These are phyloP conservation scores for Drosophila tanythrix DNA, from an alignment of 2,888 invertebrate species.

Conservation along the genomic window DNA sequence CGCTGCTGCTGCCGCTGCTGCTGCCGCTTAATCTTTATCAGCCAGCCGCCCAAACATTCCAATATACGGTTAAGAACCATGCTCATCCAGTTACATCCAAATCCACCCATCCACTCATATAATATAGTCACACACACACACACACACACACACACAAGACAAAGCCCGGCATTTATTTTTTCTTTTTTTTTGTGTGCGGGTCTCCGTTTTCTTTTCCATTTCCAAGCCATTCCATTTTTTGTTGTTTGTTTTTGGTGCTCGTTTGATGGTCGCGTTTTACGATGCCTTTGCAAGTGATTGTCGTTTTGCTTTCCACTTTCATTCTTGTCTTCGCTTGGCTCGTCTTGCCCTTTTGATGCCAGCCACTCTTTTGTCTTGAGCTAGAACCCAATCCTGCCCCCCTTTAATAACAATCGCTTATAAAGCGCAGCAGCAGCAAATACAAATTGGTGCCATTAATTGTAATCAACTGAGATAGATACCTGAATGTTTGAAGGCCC, in stretches of 20 bases:
- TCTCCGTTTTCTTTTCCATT: constrained; percentile 35
- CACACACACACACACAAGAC: constrained; percentile 2
- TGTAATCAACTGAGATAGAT: constrained; percentile 68
- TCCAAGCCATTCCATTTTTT: constrained; percentile 9
- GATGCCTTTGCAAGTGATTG: constrained; percentile 58
- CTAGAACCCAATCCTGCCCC: constrained; percentile 7
- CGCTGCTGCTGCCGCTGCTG: constrained; percentile 2
- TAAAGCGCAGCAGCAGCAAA: constrained; percentile 43
- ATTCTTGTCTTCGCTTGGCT: constrained; percentile 19
- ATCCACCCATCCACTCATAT: constrained; percentile 23
- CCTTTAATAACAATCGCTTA: constrained; percentile 33
- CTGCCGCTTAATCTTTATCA: constrained; percentile 20
- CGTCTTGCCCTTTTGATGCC: constrained; percentile 32
- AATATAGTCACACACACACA: constrained; percentile 5
- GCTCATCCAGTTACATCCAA: constrained; percentile 33
- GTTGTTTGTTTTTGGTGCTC: constrained; percentile 21
- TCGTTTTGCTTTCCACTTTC: constrained; percentile 54
- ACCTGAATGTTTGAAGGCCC: constrained; percentile 35
- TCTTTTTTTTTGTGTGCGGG: constrained; percentile 18
- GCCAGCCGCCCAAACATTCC: constrained; percentile 30
- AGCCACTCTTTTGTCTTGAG: constrained; percentile 20
- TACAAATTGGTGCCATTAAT: constrained; percentile 79
- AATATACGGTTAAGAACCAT: constrained; percentile 27
- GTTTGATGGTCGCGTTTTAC: constrained; percentile 65
- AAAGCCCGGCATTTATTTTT: constrained; percentile 19